Evolutionary conservation across 1,140 invertebrate species (phyloP), one percentile per base, ranked within the genome.

Genomic region (Daktulosphaira vitifoliae): DNA sequence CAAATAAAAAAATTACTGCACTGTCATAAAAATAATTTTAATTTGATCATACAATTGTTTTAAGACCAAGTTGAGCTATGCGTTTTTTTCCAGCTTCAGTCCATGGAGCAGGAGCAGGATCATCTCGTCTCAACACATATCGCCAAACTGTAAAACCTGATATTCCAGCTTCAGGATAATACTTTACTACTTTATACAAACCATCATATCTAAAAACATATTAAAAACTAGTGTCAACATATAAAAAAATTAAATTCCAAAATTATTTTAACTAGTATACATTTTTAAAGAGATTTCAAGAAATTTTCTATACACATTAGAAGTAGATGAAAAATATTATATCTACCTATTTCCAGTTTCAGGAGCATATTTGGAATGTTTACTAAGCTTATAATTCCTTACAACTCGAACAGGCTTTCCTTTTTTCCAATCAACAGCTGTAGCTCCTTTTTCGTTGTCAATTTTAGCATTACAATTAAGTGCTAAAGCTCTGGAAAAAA

Each of bases 61-160:
- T 72, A 51, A 76, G 78, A 0, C 72, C 73, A 6, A 73, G 66
- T 15, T 76, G 68, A 66, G 75, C 69, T 4, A 74, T 75, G 33
- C 73, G 70, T 65, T 81, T 76, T 73, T 84, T 83, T 0, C 87
- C 89, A 49, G 79, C 81, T 48, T 79, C 71, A n/a, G 88, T 88
- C 90, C 90, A 93, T 0, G 90, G 90, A 13, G 90, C 84, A 1
- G 89, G 87, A 13, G 71, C 75, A 1, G 84, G 81, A 75, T 94
- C 90, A 74, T 93, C 90, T 69, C 90, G 77, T 64, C 84, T 76
- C 39, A 94, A 73, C 13, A 88, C 70, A 72, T 89, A 94, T 48
- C 86, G 80, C 89, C 89, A 94, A 11, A 94, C 86, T 7, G 81
- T 76, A 72, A 84, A 90, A 1, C 89, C 89, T 48, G 87, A 86